These are phyloP conservation scores for Gavialis gangeticus DNA, from an alignment of 2,113 vertebrate species.

Conservation along the genomic window DNA sequence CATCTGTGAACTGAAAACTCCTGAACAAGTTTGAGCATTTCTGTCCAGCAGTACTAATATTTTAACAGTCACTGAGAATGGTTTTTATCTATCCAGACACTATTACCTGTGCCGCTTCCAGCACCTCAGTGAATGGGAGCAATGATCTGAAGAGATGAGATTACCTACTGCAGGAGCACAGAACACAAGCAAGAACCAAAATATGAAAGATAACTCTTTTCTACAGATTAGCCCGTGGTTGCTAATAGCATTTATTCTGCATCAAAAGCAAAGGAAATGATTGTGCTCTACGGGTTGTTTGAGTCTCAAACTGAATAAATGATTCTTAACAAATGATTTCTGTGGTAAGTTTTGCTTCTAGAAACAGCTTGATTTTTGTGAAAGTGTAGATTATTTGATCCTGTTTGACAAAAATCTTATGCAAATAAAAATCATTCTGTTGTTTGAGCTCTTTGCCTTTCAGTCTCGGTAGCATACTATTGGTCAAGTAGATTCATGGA, in stretches of 20 bases:
- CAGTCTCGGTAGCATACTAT: not conserved
- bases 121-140: not conserved
- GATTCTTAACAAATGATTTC: not conserved
- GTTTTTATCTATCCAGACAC: slow-evolving; percentile 41
- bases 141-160: slow-evolving; percentile 1
- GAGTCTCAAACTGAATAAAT: not conserved
- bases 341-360: not conserved
- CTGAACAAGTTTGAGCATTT: slow-evolving; percentile 11
- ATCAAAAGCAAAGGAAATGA: not conserved
- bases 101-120: slow-evolving; percentile 9
- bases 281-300: not conserved
- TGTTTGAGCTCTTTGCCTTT: not conserved
- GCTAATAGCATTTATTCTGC: not conserved
- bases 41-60: slow-evolving; percentile 39
- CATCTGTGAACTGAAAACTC: slow-evolving; percentile 54
- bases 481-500: not conserved
- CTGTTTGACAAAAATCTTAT: not conserved
- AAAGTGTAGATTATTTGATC: not conserved
- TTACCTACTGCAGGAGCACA: not conserved
- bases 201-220: slow-evolving; percentile 3
- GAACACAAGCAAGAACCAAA: slow-evolving; percentile 7
- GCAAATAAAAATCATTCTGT: not conserved
- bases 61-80: slow-evolving; percentile 28
- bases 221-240: not conserved
- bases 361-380: not conserved